Evolutionary conservation across 37 sponge, comb jelly and placozoan species (phyloP), one percentile per base, ranked within the genome.

Genomic region (Axinella damicornis): DNA sequence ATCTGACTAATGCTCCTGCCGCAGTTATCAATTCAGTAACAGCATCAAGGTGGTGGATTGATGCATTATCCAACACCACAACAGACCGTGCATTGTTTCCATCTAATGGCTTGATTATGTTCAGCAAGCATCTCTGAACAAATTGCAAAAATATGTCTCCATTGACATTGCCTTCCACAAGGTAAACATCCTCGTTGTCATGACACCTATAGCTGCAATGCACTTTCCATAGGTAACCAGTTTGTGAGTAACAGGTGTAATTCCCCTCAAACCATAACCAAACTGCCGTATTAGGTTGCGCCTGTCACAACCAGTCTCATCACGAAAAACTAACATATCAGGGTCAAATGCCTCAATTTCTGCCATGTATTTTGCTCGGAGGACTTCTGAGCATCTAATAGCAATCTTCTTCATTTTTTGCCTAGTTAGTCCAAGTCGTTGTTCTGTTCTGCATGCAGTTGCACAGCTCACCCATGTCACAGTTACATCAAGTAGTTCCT

Each of bases 161-260:
- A 76, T 76, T 59, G 37, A 76, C 77, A 58, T 18, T 34, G 11
- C 77, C 77, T 18, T 76, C 77, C 2, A 76, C 62, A 31, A 76
- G 61, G 57, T 59, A 59, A 20, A 57, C 30, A 58, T 76, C 77
- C 19, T 76, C 77, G 77, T 76, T 13, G 77, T 59, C 32, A 76
- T 25, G 15, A 58, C 77, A 6, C 52, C 37, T 12, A 76, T 76
- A n/a, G 61, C 77, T 5, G 77, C 56, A 57, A 76, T 76, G 21
- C 60, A 33, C 77, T 76, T 24, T 28, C 77, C 62, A 60, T 33
- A 60, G 12, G 12, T 20, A 37, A 46, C 14, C 16, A 73, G 19
- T n/a, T 25, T 2, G 25, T 53, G 74, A 19, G 4, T 38, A 19
- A 54, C 74, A 30, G 55, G 74, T 27, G 69, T 9, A 19, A 67